Evolutionary conservation across 2,888 invertebrate species (phyloP).

Genomic region (Nebria salina): DNA sequence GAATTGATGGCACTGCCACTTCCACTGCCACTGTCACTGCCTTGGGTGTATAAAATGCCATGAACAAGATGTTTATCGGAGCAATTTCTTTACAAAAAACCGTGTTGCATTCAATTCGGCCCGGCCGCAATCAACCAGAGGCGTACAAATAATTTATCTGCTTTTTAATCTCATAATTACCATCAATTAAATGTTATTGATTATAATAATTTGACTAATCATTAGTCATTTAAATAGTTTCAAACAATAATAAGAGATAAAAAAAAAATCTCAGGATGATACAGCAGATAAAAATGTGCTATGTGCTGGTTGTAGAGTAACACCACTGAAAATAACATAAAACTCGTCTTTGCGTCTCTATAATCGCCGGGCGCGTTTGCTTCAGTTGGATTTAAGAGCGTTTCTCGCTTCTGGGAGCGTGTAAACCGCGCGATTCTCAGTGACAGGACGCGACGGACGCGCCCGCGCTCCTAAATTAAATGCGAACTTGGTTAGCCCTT

Average conservation of each 20-base stretch:
- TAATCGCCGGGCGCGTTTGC: background rate
- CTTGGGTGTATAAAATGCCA: slow-evolving; percentile 9
- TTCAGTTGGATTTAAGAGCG: background rate
- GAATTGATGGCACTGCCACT: background rate
- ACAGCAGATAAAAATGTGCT: no score
- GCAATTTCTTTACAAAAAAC: slow-evolving; percentile 20
- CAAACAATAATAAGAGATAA: no score
- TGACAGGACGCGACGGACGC: background rate
- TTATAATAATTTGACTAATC: no score
- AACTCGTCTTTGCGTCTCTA: slow-evolving; percentile 12
- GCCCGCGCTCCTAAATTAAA: slow-evolving; percentile 1
- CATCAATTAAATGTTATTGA: no score
- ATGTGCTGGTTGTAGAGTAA: no score
- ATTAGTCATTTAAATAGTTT: no score
- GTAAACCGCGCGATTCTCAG: slow-evolving; percentile 2
- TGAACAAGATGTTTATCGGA: slow-evolving; percentile 19
- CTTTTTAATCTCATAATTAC: no score
- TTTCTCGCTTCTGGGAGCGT: background rate
- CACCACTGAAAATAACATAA: no score
- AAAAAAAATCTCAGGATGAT: no score
- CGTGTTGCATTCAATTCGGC: background rate
- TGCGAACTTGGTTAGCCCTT: background rate
- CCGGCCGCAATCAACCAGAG: background rate
- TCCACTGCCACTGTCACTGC: no score
- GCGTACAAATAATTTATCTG: background rate